These are phyloP conservation scores for Drosophila engyochracea DNA, from an alignment of 2,888 invertebrate genomes.

Conservation along the genomic window DNA sequence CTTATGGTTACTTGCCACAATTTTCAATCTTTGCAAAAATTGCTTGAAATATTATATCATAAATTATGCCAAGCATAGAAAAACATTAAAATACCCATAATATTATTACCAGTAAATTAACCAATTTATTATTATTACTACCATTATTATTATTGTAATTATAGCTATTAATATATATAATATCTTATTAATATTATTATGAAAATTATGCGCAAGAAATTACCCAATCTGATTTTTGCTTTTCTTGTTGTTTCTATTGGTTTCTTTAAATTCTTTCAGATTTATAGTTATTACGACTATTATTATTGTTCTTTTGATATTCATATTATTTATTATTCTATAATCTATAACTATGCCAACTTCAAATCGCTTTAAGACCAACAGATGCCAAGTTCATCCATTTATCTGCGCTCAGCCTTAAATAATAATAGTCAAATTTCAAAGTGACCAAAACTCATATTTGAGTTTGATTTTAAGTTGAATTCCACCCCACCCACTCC, in stretches of 20 bases:
- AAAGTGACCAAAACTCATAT: conserved; percentile 78
- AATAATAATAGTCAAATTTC: conserved; percentile 81
- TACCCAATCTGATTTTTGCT: background rate
- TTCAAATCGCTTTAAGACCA: conserved; percentile 56
- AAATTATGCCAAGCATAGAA: background rate
- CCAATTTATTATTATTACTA: background rate
- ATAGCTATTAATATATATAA: background rate
- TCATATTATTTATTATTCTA: conserved; percentile 3
- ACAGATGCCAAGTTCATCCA: conserved; percentile 23
- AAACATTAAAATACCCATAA: background rate
- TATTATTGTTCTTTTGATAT: background rate
- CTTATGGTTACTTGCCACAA: conserved; percentile 56
- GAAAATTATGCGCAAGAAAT: background rate
- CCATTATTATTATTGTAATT: background rate
- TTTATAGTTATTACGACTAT: background rate
- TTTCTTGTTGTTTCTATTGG: background rate
- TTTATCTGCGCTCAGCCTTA: conserved; percentile 66
- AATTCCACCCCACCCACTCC: background rate
- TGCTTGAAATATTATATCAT: background rate
- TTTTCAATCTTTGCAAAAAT: conserved; percentile 17
- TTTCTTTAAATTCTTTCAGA: background rate
- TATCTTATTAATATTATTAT: background rate
- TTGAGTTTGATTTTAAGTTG: conserved; percentile 58
- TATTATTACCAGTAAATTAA: background rate
- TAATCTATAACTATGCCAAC: conserved; percentile 35